Conservation (phyloP, 2,888 invertebrate species). For the Cephus spinipes region DNA sequence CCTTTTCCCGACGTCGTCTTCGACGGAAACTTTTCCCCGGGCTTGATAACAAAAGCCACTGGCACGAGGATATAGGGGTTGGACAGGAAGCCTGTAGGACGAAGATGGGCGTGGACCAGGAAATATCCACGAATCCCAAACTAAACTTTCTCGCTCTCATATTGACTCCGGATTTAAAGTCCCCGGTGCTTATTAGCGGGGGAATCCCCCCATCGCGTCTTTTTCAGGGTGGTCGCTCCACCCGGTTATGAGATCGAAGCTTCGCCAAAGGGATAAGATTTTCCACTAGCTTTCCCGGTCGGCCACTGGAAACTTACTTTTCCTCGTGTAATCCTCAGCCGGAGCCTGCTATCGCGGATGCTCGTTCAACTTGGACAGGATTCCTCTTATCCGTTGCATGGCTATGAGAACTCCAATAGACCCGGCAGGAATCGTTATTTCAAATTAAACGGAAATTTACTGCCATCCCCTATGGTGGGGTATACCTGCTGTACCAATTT, state of each 20-base stretch:
- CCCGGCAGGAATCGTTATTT: not conserved
- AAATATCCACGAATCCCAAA: not conserved
- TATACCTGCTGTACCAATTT: not conserved
- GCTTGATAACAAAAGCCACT: conserved; percentile 14
- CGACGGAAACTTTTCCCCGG: conserved; percentile 14
- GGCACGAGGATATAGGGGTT: not conserved
- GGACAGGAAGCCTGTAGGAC: not conserved
- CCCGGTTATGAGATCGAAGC: not conserved
- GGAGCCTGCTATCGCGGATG: not conserved
- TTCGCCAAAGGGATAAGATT: conserved; percentile 3
- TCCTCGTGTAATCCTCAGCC: not conserved
- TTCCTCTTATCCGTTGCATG: not conserved
- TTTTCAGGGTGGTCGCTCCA: not conserved
- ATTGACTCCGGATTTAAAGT: conserved; percentile 6
- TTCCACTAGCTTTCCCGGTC: conserved; percentile 3
- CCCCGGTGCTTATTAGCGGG: not conserved
- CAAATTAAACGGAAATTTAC: not conserved
- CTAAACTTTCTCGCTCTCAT: conserved; percentile 1
- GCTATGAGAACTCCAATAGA: not conserved
- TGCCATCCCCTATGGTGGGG: not conserved
- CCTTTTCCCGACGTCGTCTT: conserved; percentile 1
- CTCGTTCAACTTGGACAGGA: not conserved
- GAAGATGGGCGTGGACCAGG: not conserved
- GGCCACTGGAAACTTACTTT: conserved; percentile 1
- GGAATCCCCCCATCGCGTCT: not conserved